Evolutionary conservation across 2,113 vertebrate species (phyloP), one percentile per base, ranked within the genome.

Genomic region (Triplophysa dalaica): DNA sequence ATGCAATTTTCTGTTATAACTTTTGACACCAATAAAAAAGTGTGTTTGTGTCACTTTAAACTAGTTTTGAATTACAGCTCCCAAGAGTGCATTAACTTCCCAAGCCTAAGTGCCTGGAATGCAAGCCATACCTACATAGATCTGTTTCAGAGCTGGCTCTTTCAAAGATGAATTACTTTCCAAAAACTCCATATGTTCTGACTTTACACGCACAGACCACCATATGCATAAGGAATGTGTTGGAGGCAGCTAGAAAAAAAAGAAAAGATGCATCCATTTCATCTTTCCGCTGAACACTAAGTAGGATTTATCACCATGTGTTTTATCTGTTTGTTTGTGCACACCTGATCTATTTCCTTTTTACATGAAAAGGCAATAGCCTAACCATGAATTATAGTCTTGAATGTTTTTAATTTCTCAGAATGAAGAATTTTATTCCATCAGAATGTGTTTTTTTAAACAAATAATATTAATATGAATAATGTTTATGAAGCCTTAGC

Each of bases 1-100:
- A 33, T 52, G 67, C 45, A 10, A 52, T 54, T 52, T 12, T 52
- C 1, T 22, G 60, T 73, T 16, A 38, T 21, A 41, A 38, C 29
- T 21, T 60, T 73, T 14, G 29, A 14, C 70, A 41, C 29, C 13
- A 19, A 72, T 33, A 12, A 52, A 68, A 22, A 72, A 43, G 8
- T 22, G 19, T 43, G 9, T 21, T 17, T 16, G 16, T 26, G 60
- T 65, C 61, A 56, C 60, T 21, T 4, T 33, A 72, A 48, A 45
- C 65, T 24, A 11, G 58, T 64, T 73, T 54, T 79, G 2, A 80
- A 52, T 65, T 74, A 73, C 58, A 52, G 13, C 26, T 65, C 60
- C 69, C 68, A 52, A 17, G 24, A 54, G 43, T 43, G 62, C 45
- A 24, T 64, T 73, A 52, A 41, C 54, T 72, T n/a, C 14, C 4